Evolutionary conservation across 2,113 vertebrate genomes (phyloP).

Genomic region (Mobula birostris): DNA sequence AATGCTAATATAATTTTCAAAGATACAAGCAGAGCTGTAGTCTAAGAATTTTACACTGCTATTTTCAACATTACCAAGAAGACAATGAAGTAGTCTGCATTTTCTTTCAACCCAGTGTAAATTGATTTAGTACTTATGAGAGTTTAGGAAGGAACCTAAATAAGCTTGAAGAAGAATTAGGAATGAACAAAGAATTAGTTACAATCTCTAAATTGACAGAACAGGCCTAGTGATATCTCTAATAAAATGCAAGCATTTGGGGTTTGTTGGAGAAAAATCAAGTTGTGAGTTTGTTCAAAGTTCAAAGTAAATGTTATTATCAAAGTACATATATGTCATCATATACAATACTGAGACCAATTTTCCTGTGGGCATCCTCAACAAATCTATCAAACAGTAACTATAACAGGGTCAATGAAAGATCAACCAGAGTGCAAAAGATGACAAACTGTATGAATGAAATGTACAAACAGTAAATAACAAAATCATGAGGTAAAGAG

Average conservation of each 20-base stretch:
- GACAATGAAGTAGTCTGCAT: not conserved
- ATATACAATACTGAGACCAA: too few relatives aligned
- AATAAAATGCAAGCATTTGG: not conserved
- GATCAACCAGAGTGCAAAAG: too few relatives aligned
- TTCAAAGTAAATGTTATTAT: too few relatives aligned
- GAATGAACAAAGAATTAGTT: not conserved
- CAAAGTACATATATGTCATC: too few relatives aligned
- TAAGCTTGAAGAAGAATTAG: not conserved
- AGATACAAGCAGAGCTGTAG: not conserved
- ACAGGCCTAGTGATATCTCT: not conserved
- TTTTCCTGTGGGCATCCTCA: too few relatives aligned
- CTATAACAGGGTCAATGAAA: too few relatives aligned
- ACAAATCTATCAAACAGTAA: too few relatives aligned
- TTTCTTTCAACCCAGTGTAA: not conserved
- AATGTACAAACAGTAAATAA: too few relatives aligned
- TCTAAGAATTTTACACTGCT: not conserved
- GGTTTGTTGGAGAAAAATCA: not conserved
- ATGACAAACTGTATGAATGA: too few relatives aligned
- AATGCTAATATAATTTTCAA: not conserved
- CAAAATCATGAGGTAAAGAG: too few relatives aligned
- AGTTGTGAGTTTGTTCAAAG: not conserved
- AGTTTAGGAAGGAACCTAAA: not conserved
- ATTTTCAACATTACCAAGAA: not conserved
- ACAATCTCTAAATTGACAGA: not conserved
- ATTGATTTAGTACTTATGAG: not conserved